Conservation (phyloP, 2,797 vertebrate genomes). For the Mycteria americana region DNA sequence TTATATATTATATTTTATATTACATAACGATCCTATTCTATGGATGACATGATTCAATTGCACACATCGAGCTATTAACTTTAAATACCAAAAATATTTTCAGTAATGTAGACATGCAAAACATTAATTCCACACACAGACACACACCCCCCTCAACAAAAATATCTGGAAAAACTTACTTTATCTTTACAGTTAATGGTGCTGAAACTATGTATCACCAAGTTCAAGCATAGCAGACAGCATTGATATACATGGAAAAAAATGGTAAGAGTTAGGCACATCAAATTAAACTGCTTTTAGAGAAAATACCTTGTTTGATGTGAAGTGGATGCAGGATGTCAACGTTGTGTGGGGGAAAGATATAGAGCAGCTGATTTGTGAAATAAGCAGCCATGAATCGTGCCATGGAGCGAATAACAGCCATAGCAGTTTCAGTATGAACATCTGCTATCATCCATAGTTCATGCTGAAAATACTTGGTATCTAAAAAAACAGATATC, state of each 20-base stretch:
- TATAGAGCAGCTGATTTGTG: slow-evolving; percentile 83
- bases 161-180: neutral
- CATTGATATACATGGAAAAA: neutral
- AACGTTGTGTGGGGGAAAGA: slow-evolving; percentile 88
- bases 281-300: neutral
- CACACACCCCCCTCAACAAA: neutral
- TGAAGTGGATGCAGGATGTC: slow-evolving; percentile 85
- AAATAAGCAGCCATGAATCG: slow-evolving; percentile 97
- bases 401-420: slow-evolving; percentile 86
- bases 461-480: slow-evolving; percentile 55
- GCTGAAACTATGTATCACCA: neutral
- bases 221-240: neutral
- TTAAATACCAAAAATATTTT: neutral
- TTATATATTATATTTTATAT: too few relatives aligned
- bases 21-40: neutral
- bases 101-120: neutral
- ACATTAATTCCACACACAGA: neutral
- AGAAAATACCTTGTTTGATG: slow-evolving; percentile 76
- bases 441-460: slow-evolving; percentile 63
- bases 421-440: slow-evolving; percentile 77
- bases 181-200: neutral
- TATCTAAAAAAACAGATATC: neutral
- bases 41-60: neutral
- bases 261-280: neutral
- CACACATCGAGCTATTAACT: neutral